Percentiles rank a stretch among this genome's conserved stretches.
Conservation (phyloP, 2,113 vertebrate species). For the Xiphorhynchus elegans region DNA sequence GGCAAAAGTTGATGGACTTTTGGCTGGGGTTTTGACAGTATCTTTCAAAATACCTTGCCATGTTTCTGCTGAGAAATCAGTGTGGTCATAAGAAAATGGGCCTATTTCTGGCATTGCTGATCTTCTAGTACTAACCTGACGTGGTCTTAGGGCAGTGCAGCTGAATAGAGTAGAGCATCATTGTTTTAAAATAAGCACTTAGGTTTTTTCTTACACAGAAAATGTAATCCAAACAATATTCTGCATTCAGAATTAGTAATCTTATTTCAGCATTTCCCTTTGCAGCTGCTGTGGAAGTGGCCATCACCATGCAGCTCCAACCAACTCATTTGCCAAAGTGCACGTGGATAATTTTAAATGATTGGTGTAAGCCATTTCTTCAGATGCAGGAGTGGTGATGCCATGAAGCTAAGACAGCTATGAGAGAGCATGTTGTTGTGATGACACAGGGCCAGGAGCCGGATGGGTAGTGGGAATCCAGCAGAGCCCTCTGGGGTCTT, state of each 20-base stretch:
- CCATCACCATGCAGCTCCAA: background rate
- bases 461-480: background rate
- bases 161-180: background rate
- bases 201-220: accelerated
- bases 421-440: background rate
- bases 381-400: background rate
- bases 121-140: background rate
- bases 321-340: background rate
- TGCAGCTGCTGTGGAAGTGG: background rate
- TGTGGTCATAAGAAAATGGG: background rate
- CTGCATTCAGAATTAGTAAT: background rate
- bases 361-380: background rate
- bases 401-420: background rate
- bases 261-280: background rate
- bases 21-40: background rate
- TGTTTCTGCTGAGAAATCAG: background rate
- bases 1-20: background rate
- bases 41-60: background rate
- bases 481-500: background rate
- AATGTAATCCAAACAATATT: background rate
- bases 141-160: background rate
- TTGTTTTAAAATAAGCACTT: background rate
- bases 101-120: background rate
- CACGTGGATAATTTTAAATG: background rate
- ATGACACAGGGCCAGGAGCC: accelerated